A percentile compares a stretch with the other conserved stretches of the same genome.
These are phyloP conservation scores for Lepidocyrtinus sp. DNA, from an alignment of 2,888 invertebrate genomes.

Conservation along the genomic window DNA sequence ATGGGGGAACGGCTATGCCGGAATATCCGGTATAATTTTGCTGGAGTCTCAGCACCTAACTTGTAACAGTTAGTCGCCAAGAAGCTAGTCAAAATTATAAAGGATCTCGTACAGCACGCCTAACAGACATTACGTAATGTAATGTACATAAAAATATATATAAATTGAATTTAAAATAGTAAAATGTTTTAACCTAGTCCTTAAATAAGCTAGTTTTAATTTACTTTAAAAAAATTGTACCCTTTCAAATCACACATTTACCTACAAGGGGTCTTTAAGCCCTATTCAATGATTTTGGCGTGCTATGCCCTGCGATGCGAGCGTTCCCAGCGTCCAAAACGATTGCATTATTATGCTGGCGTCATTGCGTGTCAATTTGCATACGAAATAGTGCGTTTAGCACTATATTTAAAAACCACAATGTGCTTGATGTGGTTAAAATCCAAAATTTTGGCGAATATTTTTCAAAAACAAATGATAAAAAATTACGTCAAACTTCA, in stretches of 20 bases:
- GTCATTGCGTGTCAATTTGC: not conserved
- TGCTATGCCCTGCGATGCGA: slow-evolving; percentile 7
- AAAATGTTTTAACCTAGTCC: slow-evolving; percentile 22
- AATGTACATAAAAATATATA: slow-evolving; percentile 23
- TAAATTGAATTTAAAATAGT: slow-evolving; percentile 25
- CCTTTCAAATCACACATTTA: not conserved
- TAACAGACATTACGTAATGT: slow-evolving; percentile 35
- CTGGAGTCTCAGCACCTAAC: slow-evolving; percentile 8
- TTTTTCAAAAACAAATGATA: slow-evolving; percentile 14
- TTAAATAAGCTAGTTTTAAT: too few species aligned
- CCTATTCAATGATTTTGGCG: not conserved
- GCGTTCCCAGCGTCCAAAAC: not conserved
- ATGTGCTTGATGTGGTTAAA: too few species aligned
- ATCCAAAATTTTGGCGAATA: not conserved
- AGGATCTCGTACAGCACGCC: slow-evolving; percentile 40
- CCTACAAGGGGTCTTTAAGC: not conserved
- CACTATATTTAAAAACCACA: too few species aligned
- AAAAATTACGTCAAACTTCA: not conserved
- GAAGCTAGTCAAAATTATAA: slow-evolving; percentile 34
- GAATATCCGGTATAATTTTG: slow-evolving; percentile 19
- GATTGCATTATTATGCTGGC: too few species aligned
- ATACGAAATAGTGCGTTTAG: too few species aligned
- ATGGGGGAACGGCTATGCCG: slow-evolving; percentile 46
- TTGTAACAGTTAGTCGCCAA: slow-evolving; percentile 3
- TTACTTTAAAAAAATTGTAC: slow-evolving; percentile 7